These are phyloP conservation scores for Ricordea florida DNA, from an alignment of 92 coral and sea anemone genomes.

Conservation along the genomic window DNA sequence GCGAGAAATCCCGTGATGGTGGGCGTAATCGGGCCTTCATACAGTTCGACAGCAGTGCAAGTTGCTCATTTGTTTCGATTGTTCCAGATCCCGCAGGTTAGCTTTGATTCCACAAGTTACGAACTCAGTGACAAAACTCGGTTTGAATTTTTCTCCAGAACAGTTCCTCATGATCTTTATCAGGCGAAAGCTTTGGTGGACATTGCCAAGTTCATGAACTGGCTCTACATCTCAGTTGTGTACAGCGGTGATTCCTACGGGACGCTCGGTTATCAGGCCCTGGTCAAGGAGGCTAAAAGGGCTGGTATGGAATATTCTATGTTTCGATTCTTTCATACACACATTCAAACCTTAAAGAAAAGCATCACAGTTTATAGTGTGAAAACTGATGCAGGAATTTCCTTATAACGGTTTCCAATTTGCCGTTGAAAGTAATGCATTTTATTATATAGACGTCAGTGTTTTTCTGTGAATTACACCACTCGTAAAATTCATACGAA, in stretches of 20 bases:
- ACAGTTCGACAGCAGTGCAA: constrained; percentile 77
- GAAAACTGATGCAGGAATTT: no score
- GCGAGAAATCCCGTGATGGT: constrained; percentile 32
- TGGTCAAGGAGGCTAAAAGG: constrained; percentile 57
- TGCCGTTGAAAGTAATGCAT: no score
- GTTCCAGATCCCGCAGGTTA: constrained; percentile 86
- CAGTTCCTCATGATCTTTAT: constrained; percentile 84
- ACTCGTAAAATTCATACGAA: no score
- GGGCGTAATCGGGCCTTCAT: constrained; percentile 83
- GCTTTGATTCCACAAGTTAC: constrained; percentile 85
- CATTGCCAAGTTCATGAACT: constrained; percentile 71
- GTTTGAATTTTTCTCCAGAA: constrained; percentile 88
- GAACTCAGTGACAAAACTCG: constrained; percentile 87
- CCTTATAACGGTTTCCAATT: no score
- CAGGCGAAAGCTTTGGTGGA: constrained; percentile 88
- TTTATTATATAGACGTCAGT: no score
- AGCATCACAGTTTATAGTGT: no score
- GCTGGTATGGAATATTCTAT: constrained; percentile 86
- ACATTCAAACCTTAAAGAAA: no score
- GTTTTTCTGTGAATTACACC: no score
- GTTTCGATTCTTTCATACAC: no score
- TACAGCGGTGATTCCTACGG: constrained; percentile 90
- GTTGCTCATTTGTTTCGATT: constrained; percentile 82
- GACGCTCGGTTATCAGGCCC: constrained; percentile 62
- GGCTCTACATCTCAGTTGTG: constrained; percentile 87